Base-by-base conservation (phyloP, 2,888 invertebrate species). In the Ischnura elegans region DNA sequence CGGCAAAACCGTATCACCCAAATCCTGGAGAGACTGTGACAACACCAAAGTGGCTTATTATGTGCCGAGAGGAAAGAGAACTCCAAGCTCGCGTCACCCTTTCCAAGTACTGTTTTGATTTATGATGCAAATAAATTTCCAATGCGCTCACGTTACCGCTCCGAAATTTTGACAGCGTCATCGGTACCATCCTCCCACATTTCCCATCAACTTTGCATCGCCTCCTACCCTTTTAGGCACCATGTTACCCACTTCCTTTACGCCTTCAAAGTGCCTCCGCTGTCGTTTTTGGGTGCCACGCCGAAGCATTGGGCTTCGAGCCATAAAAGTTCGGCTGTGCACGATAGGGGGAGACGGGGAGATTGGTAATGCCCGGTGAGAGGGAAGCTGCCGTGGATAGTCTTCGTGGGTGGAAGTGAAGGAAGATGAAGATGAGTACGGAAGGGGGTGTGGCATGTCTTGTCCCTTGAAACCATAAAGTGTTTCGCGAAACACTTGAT, bases 171-270 rank as follows among this genome's bases (percentile, higher is more conserved):
- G 76, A 76, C 10, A 76, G 16, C 76, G 76, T 76, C 76, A 76
- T 36, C 36, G 76, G 29, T 76, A 36, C 13, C 76, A 13, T 1
- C 76, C 29, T 61, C 61, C 61, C 36, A 10, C 16, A 36, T 76
- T 76, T 36, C 76, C 76, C 36, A 76, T 76, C 29, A 76, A 76
- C 76, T 36, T 76, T 76, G 76, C 76, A 76, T 76, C 76, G 36
- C 29, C 76, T 29, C 76, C 76, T 36, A 16, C 76, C 76, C 76
- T 13, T 36, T 76, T 36, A 61, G 61, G 61, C 16, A 10, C n/a
- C 16, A 10, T 10, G 13, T n/a, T 51, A 76, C 36, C 76, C 16
- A 2, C 76, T 76, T 76, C 76, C 36, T 76, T 36, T 76, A 13
- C 76, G 76, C 29, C 76, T 36, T 16, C 13, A 66, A 66, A 66